Evolutionary conservation across 2,797 vertebrate genomes (phyloP), one percentile per base, ranked within the genome.

Genomic region (Chaenodraco wilsoni): DNA sequence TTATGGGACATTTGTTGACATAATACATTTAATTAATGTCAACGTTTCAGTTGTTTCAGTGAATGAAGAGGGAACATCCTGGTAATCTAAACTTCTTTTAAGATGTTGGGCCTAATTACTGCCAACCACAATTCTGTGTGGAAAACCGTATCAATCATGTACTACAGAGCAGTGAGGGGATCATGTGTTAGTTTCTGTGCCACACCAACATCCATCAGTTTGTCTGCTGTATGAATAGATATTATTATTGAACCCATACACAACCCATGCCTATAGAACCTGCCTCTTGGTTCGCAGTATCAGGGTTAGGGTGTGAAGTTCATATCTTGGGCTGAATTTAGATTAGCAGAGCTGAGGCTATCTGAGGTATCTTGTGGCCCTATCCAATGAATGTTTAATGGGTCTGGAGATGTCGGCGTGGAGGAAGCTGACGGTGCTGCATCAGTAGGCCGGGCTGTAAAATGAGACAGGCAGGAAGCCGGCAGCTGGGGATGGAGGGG

Each of bases 341-440:
- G 79, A 84, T 84, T 31, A 82, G 81, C 69, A 56, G 49, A 63
- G 79, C 80, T 50, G 68, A 82, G 56, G 75, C 71, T 79, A 84
- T 79, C 73, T 70, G 73, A 71, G 84, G 79, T 92, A 92, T 94
- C 90, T 88, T 84, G 90, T 91, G 82, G 84, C 86, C 82, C 65
- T 58, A 78, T 89, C 79, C 77, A 48, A 93, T 94, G 89, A 94
- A 94, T 94, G 88, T 93, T 94, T 94, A 93, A 94, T 94, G 86
- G 78, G 65, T 77, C 64, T 85, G 78, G 86, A 90, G 90, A 83
- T 93, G 88, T 78, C 71, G 45, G 69, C 41, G 44, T 75, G 73
- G 89, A 93, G 90, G 89, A 91, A 90, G 90, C 89, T 79, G 86
- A 92, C 87, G 75, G 80, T 71, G 83, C 89, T 87, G 85, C 88